phyloP scores from a whole-genome alignment of 1,140 invertebrate species.

The Trichonephila clavata region DNA sequence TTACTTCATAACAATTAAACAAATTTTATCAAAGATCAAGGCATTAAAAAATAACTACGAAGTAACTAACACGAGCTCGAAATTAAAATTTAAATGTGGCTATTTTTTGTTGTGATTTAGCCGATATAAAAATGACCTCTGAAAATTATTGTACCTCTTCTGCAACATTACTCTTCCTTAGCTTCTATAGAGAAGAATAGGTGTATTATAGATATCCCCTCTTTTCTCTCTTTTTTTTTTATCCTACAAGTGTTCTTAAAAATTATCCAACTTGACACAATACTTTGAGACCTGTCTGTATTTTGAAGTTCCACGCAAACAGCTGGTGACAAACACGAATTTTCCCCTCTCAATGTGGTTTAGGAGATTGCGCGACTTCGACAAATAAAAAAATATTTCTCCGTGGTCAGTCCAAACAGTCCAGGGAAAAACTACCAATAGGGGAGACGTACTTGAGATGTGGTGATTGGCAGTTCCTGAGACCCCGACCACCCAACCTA shows the following conservation, averaged over 20 bases:
- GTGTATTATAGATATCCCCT: background rate
- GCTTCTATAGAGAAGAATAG: background rate
- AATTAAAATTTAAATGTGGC: no score
- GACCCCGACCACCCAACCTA: background rate
- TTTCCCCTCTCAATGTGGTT: slow-evolving; percentile 12
- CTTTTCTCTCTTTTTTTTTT: background rate
- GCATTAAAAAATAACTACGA: no score
- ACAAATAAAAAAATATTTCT: slow-evolving; percentile 62
- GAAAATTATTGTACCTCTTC: background rate
- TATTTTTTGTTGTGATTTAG: no score
- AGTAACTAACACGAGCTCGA: no score
- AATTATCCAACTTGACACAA: slow-evolving; percentile 16
- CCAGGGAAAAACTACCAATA: background rate
- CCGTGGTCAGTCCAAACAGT: slow-evolving; percentile 44
- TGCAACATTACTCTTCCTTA: background rate
- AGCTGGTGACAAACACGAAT: slow-evolving; percentile 18
- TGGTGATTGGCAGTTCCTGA: slow-evolving; percentile 61
- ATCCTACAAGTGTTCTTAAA: background rate
- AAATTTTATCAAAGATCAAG: no score
- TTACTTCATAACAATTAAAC: no score
- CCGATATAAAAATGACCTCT: no score
- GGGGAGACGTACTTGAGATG: slow-evolving; percentile 7
- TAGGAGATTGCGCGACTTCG: background rate
- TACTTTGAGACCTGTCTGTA: background rate
- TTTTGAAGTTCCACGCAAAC: slow-evolving; percentile 5